Base-by-base conservation (phyloP, 2,888 invertebrate genomes). In the Meliscaeva auricollis region DNA sequence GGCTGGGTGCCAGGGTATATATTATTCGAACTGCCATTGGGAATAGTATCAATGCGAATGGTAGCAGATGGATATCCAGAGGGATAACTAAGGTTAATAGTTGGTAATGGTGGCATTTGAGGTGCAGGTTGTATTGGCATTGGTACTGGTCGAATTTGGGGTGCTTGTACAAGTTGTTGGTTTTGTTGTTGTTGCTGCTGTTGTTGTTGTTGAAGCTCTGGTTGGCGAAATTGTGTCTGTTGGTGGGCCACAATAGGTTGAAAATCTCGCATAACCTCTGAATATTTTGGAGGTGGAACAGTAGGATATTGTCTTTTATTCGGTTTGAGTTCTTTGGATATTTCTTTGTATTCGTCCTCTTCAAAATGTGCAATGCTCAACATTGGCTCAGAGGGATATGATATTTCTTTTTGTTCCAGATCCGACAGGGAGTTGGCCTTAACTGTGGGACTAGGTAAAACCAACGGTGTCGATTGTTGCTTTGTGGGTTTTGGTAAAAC, bases 331-430 rank as follows among this genome's bases (percentile, higher is more conserved):
- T 77, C 81, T 32, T 56, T 62, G 0, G 73, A 6, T 41, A 38
- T 70, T 15, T 76, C 58, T 32, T 41, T 52, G 8, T 68, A 64
- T 9, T 70, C 80, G 3, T 68, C 72, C 13, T 76, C 60, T 52
- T 76, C 85, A 17, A 85, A 77, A 26, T 81, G 81, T 1, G 85
- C 85, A 17, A 85, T 85, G 20, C 85, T 85, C 17, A 81, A 13
- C 84, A 84, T 84, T 30, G 74, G 80, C 8, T 80, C 66, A n/a
- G 74, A 75, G 1, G 84, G 79, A 52, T 84, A 84, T 9, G 84
- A 79, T 30, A 79, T 64, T 38, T 75, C 64, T 13, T 76, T 38
- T 13, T 50, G 50, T 11, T 69, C 46, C 0, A 35, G 8, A 8
- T 64, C 46, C 15, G 64, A 15, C 9, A 50, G 9, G 15, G 8